A percentile compares a stretch with the other conserved stretches of the same genome.
Conservation (phyloP, 2,113 vertebrate genomes). For the Marmota monax region DNA sequence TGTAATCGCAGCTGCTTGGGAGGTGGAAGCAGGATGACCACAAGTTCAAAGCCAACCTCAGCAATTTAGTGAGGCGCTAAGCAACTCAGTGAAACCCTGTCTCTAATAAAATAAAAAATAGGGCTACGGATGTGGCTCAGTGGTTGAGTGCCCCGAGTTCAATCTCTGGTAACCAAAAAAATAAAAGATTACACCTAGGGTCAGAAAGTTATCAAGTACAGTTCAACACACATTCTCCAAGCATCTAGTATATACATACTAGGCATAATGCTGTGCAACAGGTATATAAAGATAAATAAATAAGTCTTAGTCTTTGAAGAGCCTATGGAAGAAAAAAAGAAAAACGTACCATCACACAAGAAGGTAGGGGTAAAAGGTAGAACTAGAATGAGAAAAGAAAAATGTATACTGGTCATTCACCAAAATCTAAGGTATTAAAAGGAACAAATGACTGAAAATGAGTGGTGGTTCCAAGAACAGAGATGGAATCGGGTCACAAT, state of each 20-base stretch:
- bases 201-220: neutral
- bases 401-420: neutral
- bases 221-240: neutral
- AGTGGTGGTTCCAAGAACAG: neutral
- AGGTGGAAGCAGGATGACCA: too few species aligned
- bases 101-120: too few species aligned
- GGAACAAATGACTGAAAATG: constrained; percentile 21
- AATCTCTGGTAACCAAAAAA: too few species aligned
- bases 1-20: too few species aligned
- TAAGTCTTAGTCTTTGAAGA: neutral
- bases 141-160: too few species aligned
- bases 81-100: too few species aligned
- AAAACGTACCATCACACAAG: neutral
- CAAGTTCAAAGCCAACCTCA: too few species aligned
- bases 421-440: constrained; percentile 31
- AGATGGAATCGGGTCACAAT: neutral
- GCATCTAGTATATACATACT: neutral
- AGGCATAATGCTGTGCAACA: neutral
- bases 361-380: neutral
- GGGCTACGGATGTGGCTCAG: too few species aligned
- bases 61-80: too few species aligned
- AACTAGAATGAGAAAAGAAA: neutral
- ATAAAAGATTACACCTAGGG: neutral
- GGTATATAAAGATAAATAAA: neutral
- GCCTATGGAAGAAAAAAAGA: neutral